Percentiles rank a stretch among this genome's conserved stretches.
phyloP scores from a whole-genome alignment of 2,113 vertebrate species.

The Oxyruncus cristatus region DNA sequence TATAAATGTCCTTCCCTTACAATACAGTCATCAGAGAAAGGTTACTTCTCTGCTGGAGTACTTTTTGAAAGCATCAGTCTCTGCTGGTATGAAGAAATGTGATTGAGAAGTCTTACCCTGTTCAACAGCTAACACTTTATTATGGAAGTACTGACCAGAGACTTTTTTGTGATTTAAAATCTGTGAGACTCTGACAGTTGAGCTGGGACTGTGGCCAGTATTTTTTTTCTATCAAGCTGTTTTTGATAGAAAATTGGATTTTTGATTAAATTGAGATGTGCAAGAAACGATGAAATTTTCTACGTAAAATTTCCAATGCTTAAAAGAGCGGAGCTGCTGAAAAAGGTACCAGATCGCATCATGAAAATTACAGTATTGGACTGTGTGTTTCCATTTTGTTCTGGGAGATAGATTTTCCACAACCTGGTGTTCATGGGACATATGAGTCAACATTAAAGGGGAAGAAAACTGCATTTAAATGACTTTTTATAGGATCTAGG shows the following conservation, averaged over 20 bases:
- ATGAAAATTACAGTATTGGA: neutral
- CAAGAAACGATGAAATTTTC: neutral
- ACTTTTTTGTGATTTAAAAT: neutral
- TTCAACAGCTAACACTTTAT: neutral
- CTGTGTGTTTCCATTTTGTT: neutral
- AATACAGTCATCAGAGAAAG: neutral
- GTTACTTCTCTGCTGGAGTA: neutral
- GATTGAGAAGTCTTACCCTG: neutral
- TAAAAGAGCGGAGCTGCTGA: neutral
- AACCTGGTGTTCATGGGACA: neutral
- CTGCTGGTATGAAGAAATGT: neutral
- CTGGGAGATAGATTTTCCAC: neutral
- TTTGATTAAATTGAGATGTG: neutral
- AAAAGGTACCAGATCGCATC: neutral
- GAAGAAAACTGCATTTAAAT: neutral
- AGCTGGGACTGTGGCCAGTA: neutral
- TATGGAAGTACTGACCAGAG: neutral
- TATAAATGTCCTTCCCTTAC: neutral
- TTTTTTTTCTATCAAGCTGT: neutral
- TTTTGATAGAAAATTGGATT: conserved; percentile 33
- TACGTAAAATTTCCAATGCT: neutral
- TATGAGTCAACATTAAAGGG: neutral
- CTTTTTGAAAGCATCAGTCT: neutral
- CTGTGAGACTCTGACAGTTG: neutral
- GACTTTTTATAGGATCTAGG: neutral